Evolutionary conservation across 2,888 invertebrate species (phyloP), one percentile per base, ranked within the genome.

Genomic region (Heliconius cydno): DNA sequence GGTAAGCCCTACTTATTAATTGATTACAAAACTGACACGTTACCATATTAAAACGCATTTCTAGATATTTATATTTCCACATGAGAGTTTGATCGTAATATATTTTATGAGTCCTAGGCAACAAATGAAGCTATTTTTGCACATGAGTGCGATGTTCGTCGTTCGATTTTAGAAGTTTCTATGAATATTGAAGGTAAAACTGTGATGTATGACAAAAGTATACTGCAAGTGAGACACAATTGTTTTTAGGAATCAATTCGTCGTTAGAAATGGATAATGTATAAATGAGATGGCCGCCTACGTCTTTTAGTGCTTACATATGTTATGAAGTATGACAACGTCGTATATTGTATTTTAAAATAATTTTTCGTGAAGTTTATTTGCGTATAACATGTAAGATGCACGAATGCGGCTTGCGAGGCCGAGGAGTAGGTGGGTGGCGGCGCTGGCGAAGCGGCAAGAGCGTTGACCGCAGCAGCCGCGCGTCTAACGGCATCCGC

Each of bases 1-100:
- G 97, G 97, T 97, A 88, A 96, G 94, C 81, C 7, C 71, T 78
- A 57, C 67, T 46, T 57, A 28, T 22, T n/a, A 38, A 5, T 70
- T 41, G 22, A n/a, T 38, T 75, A 30, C n/a, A 65, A 65, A 13
- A 13, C 30, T 28, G 1, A 77, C 25, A 52, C 15, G 13, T 65
- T 57, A 57, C 7, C 34, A 34, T 34, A 34, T 34, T 34, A 34
- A 72, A 34, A 73, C 28, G 38, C 52, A 34, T 34, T 30, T 65
- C 38, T 67, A 57, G 34, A 76, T 41, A 13, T 73, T 70, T 79
- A 73, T 30, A 52, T 34, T 22, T 41, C n/a, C 38, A 67, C 30
- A 38, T 15, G 68, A n/a, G 30, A 73, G 28, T 25, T 68, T 28
- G 15, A 76, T 38, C 68, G 41, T 34, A 77, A 28, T 75, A 57